phyloP scores from a whole-genome alignment of 2,888 invertebrate genomes.

The Pachycephus smyrnensis region DNA sequence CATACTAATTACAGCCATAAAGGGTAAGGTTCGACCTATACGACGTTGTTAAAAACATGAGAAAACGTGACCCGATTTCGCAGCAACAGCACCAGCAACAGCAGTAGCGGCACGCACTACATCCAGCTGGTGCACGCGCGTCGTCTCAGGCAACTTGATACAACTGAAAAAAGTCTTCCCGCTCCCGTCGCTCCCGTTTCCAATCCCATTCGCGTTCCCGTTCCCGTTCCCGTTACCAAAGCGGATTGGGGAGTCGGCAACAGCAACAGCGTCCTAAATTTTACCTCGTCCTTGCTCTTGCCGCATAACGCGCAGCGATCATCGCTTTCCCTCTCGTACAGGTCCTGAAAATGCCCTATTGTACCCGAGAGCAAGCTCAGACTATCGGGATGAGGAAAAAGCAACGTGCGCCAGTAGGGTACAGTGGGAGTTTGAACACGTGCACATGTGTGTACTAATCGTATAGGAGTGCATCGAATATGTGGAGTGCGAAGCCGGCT shows the following conservation, averaged over 20 bases:
- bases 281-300: background rate
- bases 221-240: background rate
- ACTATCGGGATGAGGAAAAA: background rate
- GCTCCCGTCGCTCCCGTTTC: background rate
- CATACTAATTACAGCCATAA: background rate
- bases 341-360: background rate
- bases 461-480: slow-evolving; percentile 25
- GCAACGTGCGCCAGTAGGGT: slow-evolving; percentile 13
- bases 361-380: background rate
- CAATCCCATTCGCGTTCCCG: background rate
- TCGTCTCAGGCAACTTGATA: background rate
- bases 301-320: background rate
- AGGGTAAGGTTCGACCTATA: background rate
- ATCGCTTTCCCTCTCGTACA: background rate
- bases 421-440: slow-evolving; percentile 32
- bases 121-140: slow-evolving; percentile 6
- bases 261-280: background rate
- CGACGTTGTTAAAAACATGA: background rate
- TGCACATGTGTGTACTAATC: slow-evolving; percentile 18
- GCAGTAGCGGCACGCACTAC: background rate
- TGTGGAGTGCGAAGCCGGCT: background rate
- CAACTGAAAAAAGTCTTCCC: background rate
- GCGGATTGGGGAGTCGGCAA: background rate
- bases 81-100: background rate
- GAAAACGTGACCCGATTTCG: slow-evolving; percentile 2